phyloP scores from a whole-genome alignment of 1,140 invertebrate species.

The Hesperophylax magnus region DNA sequence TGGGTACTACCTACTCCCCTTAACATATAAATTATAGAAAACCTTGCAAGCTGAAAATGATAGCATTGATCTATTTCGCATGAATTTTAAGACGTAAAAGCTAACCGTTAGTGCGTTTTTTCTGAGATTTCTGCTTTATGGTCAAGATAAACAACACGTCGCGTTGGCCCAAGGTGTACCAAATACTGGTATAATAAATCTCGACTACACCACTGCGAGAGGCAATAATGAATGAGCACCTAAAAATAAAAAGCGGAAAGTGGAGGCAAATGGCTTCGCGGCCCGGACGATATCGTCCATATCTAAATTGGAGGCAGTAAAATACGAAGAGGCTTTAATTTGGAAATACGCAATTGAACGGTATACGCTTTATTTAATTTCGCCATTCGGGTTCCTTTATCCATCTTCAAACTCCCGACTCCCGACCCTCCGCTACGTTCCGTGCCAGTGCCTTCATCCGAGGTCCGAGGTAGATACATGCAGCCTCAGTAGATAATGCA shows the following conservation, averaged over 20 bases:
- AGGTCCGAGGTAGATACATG: neutral
- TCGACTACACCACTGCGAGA: neutral
- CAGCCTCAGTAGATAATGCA: neutral
- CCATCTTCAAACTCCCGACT: neutral
- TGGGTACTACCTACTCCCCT: too few relatives aligned
- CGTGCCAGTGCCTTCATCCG: neutral
- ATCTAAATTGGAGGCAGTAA: slow-evolving; percentile 21
- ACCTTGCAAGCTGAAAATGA: too few relatives aligned
- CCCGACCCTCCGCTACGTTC: neutral
- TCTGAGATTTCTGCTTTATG: too few relatives aligned
- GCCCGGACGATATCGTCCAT: slow-evolving; percentile 8
- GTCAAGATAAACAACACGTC: too few relatives aligned
- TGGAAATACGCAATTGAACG: slow-evolving; percentile 23
- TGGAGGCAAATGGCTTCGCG: slow-evolving; percentile 20
- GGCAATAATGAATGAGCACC: neutral
- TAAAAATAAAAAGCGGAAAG: neutral
- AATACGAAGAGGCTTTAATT: slow-evolving; percentile 20
- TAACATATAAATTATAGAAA: too few relatives aligned
- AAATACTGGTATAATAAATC: neutral
- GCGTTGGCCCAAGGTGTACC: neutral
- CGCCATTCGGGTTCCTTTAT: neutral
- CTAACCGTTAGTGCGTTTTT: too few relatives aligned
- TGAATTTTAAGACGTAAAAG: too few relatives aligned
- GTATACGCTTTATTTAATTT: slow-evolving; percentile 18
- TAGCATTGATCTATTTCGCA: too few relatives aligned